Evolutionary conservation across 2,797 vertebrate species (phyloP).

Genomic region (Artibeus lituratus): DNA sequence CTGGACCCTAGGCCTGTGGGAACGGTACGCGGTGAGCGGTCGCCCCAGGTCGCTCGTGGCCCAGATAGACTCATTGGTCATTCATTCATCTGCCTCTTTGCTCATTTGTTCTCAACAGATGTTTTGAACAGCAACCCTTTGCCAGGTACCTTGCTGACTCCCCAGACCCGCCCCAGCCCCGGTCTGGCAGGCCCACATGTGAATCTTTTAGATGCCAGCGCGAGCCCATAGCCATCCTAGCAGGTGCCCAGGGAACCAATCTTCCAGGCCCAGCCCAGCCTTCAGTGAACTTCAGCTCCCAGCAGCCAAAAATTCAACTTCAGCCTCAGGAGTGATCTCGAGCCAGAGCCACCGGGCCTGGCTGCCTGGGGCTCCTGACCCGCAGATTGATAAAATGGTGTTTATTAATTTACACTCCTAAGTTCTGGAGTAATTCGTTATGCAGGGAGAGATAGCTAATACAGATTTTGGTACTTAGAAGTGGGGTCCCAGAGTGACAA

Average conservation of each 20-base stretch:
- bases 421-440: not conserved
- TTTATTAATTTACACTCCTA: not conserved
- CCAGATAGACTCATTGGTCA: not conserved
- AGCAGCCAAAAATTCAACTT: constrained; percentile 11
- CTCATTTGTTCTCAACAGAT: not conserved
- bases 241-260: not conserved
- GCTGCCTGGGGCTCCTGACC: not conserved
- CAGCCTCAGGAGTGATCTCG: not conserved
- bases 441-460: not conserved
- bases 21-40: not conserved
- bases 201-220: too few species aligned
- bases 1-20: not conserved
- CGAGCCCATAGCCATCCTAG: not conserved
- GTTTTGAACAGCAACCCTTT: not conserved
- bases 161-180: not conserved
- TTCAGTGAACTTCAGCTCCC: not conserved
- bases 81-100: not conserved
- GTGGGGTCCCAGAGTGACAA: not conserved
- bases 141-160: not conserved
- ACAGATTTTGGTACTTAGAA: not conserved
- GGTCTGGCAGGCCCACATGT: not conserved
- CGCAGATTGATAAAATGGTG: not conserved
- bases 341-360: not conserved
- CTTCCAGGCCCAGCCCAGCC: not conserved
- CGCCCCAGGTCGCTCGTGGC: not conserved